Percentiles rank a stretch among this genome's conserved stretches.
Conservation (phyloP, 2,113 vertebrate genomes). For the Malurus alboscapulatus region DNA sequence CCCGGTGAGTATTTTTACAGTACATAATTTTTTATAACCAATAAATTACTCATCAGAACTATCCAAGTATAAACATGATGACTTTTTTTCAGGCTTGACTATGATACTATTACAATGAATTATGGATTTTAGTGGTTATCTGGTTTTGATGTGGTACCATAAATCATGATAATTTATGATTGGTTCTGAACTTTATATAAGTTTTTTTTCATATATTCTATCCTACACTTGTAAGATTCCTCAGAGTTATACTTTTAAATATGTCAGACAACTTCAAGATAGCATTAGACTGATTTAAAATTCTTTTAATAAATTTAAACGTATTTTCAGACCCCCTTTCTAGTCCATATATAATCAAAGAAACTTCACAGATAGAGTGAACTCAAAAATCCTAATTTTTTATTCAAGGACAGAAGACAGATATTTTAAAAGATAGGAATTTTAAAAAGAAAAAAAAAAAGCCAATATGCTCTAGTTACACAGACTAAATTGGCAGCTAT, state of each 20-base stretch:
- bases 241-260: background rate
- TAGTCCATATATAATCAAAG: background rate
- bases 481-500: background rate
- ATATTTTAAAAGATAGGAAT: background rate
- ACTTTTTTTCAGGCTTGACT: conserved; percentile 47
- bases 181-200: background rate
- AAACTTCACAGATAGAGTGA: background rate
- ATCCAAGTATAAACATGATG: conserved; percentile 19
- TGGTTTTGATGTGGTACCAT: background rate
- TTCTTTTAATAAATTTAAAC: background rate
- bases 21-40: conserved; percentile 57
- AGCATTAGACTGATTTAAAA: background rate
- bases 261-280: background rate
- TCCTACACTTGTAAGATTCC: background rate
- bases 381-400: background rate
- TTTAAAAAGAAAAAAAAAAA: background rate
- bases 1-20: conserved; percentile 28
- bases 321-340: background rate
- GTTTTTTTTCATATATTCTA: background rate
- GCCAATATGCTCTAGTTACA: background rate
- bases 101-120: conserved; percentile 26
- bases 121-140: conserved; percentile 43
- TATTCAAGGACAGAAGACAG: background rate
- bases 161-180: conserved; percentile 23
- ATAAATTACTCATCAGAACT: conserved; percentile 54